Evolutionary conservation across 2,888 invertebrate species (phyloP).

Genomic region (Cantharis lateralis): DNA sequence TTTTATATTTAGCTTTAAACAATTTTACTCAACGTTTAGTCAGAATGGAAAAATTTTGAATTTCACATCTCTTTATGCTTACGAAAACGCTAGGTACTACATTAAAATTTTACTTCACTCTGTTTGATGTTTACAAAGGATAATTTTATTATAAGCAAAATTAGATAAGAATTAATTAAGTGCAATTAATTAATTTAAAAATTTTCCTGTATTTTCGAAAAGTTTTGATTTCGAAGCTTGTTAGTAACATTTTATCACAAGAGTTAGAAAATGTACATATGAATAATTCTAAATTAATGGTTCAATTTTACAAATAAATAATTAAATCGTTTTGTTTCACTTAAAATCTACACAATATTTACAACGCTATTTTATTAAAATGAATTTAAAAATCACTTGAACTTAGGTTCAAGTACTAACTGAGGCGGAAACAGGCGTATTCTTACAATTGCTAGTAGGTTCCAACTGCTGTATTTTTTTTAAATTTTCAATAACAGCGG

Average conservation of each 20-base stretch:
- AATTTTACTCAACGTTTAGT: neutral
- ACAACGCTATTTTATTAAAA: neutral
- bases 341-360: neutral
- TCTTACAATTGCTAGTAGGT: conserved; percentile 34
- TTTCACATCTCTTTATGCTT: neutral
- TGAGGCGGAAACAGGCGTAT: conserved; percentile 28
- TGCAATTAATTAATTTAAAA: neutral
- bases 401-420: conserved; percentile 35
- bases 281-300: neutral
- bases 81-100: no score
- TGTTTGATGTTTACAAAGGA: neutral
- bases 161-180: neutral
- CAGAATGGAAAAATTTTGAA: neutral
- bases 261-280: neutral
- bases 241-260: neutral
- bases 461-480: conserved; percentile 51
- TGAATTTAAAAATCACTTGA: neutral
- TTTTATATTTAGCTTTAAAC: neutral
- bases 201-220: neutral
- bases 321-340: neutral
- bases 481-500: conserved; percentile 49
- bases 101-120: neutral
- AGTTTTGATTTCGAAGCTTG: neutral
- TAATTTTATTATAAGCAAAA: neutral
- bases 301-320: neutral